Conservation (phyloP, 2,113 vertebrate genomes). For the Centropus unirufus region DNA sequence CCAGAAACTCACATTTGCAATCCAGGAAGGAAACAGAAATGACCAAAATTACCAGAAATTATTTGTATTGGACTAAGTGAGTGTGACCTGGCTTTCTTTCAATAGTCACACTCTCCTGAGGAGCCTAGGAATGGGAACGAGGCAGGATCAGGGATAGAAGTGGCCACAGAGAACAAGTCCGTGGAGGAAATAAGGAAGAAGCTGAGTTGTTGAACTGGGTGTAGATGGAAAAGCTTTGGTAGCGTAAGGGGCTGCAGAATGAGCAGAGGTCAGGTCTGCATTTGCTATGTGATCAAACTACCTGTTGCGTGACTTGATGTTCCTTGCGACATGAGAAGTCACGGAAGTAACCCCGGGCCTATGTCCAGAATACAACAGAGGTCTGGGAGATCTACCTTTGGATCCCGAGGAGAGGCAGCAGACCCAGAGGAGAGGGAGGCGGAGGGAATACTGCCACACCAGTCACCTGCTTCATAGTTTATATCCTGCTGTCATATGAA, state of each 20-base stretch:
- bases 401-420: neutral
- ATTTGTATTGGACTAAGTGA: neutral
- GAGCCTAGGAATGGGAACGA: neutral
- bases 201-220: neutral
- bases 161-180: neutral
- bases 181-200: neutral
- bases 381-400: neutral
- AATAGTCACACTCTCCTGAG: neutral
- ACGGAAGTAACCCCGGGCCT: neutral
- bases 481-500: neutral
- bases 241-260: accelerated
- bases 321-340: neutral
- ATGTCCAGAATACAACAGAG: neutral
- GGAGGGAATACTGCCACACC: neutral
- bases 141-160: neutral
- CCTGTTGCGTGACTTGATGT: accelerated
- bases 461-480: neutral
- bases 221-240: neutral
- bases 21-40: neutral
- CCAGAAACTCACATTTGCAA: neutral
- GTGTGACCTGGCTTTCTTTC: neutral
- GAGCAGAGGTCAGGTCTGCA: neutral
- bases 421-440: neutral
- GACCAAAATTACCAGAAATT: neutral
- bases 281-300: neutral